phyloP scores from a whole-genome alignment of 2,888 invertebrate species.

The Mythimna pallens region DNA sequence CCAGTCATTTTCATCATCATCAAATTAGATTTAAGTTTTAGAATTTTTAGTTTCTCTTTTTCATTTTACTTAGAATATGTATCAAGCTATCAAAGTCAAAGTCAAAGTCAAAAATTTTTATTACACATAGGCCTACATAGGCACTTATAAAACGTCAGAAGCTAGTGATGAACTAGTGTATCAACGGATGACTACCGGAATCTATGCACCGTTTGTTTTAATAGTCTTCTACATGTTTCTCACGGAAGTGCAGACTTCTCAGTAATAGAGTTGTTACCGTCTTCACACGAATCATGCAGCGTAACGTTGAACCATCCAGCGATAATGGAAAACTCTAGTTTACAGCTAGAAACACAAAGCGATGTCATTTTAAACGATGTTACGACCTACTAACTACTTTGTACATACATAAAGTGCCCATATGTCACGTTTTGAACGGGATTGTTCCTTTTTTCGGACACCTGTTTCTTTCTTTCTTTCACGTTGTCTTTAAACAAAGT shows the following conservation, averaged over 20 bases:
- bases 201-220: conserved; percentile 59
- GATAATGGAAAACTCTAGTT: conserved; percentile 86
- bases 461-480: no score
- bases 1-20: no score
- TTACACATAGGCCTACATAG: no score
- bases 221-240: conserved; percentile 63
- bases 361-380: conserved; percentile 50
- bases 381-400: conserved; percentile 46
- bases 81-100: no score
- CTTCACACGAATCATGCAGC: conserved; percentile 77
- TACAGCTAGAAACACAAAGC: conserved; percentile 56
- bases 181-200: conserved; percentile 43
- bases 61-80: background rate
- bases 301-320: conserved; percentile 68
- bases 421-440: no score
- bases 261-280: conserved; percentile 63
- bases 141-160: no score
- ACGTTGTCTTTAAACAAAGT: no score
- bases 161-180: no score
- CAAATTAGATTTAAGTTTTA: no score
- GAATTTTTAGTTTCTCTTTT: no score
- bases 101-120: no score
- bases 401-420: conserved; percentile 4
- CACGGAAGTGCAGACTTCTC: conserved; percentile 64
- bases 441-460: no score